phyloP scores from a whole-genome alignment of 2,797 vertebrate species.

The Sebastes nivosus region DNA sequence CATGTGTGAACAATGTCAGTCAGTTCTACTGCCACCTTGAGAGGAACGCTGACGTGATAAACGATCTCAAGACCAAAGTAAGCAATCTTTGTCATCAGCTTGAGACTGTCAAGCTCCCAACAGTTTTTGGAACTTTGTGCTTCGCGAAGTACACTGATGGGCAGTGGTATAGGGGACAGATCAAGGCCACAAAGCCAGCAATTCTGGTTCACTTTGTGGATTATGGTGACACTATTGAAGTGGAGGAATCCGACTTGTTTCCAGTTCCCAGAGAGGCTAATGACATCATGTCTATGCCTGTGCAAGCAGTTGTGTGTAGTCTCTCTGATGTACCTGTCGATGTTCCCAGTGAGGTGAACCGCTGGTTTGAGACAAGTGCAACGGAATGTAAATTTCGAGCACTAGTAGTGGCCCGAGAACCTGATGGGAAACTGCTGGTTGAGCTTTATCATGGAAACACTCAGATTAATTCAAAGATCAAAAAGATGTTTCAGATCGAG shows the following conservation, averaged over 20 bases:
- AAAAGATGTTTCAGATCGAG: conserved; percentile 76
- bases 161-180: conserved; percentile 90
- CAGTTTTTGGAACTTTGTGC: conserved; percentile 82
- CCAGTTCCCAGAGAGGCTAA: conserved; percentile 86
- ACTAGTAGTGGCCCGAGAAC: conserved; percentile 88
- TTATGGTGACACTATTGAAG: conserved; percentile 88
- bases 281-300: conserved; percentile 88
- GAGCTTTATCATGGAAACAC: conserved; percentile 87
- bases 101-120: conserved; percentile 61
- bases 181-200: conserved; percentile 77
- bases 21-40: conserved; percentile 92
- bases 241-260: conserved; percentile 82
- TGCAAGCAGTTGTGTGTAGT: conserved; percentile 90
- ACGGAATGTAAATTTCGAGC: conserved; percentile 83
- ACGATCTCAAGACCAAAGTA: conserved; percentile 81
- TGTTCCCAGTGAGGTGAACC: conserved; percentile 78
- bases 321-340: conserved; percentile 84
- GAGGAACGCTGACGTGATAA: conserved; percentile 80
- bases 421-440: conserved; percentile 87
- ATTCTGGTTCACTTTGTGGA: conserved; percentile 92
- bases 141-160: conserved; percentile 91
- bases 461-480: conserved; percentile 88
- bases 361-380: conserved; percentile 86
- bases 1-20: conserved; percentile 80
- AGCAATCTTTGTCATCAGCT: conserved; percentile 73